These are phyloP conservation scores for Lithodes maja DNA, from an alignment of 2,888 invertebrate genomes.

Conservation along the genomic window DNA sequence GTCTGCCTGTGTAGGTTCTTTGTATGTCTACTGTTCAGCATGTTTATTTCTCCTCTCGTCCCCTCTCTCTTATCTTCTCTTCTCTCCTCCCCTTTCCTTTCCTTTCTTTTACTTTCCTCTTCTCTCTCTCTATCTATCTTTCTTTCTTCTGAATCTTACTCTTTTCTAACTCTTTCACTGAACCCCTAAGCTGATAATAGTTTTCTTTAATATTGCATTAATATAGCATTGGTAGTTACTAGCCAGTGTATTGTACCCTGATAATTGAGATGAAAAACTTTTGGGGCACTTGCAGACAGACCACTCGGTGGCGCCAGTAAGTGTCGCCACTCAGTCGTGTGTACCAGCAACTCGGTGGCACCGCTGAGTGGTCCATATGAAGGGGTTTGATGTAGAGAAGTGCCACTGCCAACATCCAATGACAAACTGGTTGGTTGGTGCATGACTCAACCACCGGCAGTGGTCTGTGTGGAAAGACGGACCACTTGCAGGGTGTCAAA, in stretches of 20 bases:
- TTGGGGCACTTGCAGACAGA: neutral
- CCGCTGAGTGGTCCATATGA: neutral
- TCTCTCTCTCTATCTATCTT: neutral
- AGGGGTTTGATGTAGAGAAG: neutral
- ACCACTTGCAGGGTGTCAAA: too few species aligned
- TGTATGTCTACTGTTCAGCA: too few species aligned
- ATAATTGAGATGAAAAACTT: too few species aligned
- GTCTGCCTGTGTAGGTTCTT: too few species aligned
- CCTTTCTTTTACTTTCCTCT: neutral
- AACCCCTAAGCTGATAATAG: too few species aligned
- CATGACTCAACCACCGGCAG: too few species aligned
- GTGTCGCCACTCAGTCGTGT: neutral
- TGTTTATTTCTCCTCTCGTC: neutral
- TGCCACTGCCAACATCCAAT: neutral
- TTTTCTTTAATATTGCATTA: neutral
- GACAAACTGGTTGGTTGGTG: too few species aligned
- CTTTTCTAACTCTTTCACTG: neutral
- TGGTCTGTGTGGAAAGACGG: too few species aligned
- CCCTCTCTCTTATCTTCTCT: conserved; percentile 28
- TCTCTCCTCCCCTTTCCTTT: neutral
- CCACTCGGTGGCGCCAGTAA: neutral
- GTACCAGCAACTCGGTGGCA: neutral
- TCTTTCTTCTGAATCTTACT: neutral
- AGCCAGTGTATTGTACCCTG: too few species aligned
- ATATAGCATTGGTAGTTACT: neutral